A percentile compares a stretch with the other conserved stretches of the same genome.
phyloP scores from a whole-genome alignment of 2,797 vertebrate genomes.

The Sorex maritimensis region DNA sequence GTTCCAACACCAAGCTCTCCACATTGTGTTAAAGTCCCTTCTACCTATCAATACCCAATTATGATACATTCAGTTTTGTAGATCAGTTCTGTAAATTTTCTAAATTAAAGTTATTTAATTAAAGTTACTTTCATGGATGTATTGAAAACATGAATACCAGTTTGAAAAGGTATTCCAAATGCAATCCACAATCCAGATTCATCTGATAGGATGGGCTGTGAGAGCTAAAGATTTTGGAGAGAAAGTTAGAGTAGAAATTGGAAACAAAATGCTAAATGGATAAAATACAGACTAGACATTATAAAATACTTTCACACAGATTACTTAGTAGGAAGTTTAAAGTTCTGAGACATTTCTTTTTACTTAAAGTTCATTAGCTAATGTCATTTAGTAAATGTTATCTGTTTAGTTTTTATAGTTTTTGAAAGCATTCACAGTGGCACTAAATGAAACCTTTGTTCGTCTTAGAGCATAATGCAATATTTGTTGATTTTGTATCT shows the following conservation, averaged over 20 bases:
- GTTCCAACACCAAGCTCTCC: too few species aligned
- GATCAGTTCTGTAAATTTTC: not conserved
- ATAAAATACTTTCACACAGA: conserved; percentile 53
- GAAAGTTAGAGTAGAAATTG: not conserved
- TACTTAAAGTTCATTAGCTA: conserved; percentile 63
- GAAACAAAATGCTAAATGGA: not conserved
- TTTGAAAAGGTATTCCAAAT: not conserved
- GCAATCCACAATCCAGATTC: not conserved
- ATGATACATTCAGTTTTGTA: not conserved
- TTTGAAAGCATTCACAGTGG: conserved; percentile 33
- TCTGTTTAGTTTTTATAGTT: conserved; percentile 52
- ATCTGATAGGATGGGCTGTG: not conserved
- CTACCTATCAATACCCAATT: too few species aligned
- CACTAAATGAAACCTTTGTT: conserved; percentile 77
- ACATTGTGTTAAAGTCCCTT: too few species aligned
- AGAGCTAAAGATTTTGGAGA: not conserved
- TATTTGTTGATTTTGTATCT: conserved; percentile 64
- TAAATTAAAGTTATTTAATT: conserved; percentile 21
- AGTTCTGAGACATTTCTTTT: conserved; percentile 20
- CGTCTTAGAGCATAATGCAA: conserved; percentile 55
- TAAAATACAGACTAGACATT: conserved; percentile 47
- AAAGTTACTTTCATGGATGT: not conserved
- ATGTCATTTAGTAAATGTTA: conserved; percentile 51
- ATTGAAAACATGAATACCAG: not conserved
- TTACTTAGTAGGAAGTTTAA: conserved; percentile 31